phyloP scores from a whole-genome alignment of 2,797 vertebrate genomes.

The Pseudochromis fuscus region DNA sequence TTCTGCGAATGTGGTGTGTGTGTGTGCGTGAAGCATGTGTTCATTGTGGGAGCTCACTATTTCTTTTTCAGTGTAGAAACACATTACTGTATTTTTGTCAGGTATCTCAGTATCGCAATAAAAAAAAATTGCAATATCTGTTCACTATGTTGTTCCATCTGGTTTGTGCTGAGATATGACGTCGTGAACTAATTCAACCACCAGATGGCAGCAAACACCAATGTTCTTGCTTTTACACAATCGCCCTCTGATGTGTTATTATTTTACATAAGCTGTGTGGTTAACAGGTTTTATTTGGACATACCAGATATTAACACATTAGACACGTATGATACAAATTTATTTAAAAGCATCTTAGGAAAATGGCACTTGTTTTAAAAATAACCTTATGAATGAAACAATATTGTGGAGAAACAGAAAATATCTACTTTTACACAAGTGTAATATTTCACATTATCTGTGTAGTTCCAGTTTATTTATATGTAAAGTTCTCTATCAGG shows the following conservation, averaged over 20 bases:
- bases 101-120: slow-evolving; percentile 83
- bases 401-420: no score
- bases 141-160: slow-evolving; percentile 38
- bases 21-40: slow-evolving; percentile 79
- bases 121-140: slow-evolving; percentile 75
- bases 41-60: slow-evolving; percentile 74
- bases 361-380: neutral
- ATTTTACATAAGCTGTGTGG: neutral
- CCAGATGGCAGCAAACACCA: slow-evolving; percentile 57
- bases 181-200: slow-evolving; percentile 25
- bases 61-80: slow-evolving; percentile 75
- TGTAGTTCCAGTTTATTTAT: no score
- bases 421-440: neutral
- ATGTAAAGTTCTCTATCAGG: neutral
- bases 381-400: no score
- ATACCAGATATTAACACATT: neutral
- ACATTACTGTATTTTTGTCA: slow-evolving; percentile 79
- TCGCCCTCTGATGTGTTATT: neutral
- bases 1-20: slow-evolving; percentile 67
- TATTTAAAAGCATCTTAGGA: neutral
- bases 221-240: neutral
- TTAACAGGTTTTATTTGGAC: neutral
- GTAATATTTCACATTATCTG: no score
- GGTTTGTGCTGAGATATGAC: slow-evolving; percentile 1
- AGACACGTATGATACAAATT: neutral